Evolutionary conservation across 2,888 invertebrate species (phyloP), one percentile per base, ranked within the genome.

Genomic region (Sisyra nigra): DNA sequence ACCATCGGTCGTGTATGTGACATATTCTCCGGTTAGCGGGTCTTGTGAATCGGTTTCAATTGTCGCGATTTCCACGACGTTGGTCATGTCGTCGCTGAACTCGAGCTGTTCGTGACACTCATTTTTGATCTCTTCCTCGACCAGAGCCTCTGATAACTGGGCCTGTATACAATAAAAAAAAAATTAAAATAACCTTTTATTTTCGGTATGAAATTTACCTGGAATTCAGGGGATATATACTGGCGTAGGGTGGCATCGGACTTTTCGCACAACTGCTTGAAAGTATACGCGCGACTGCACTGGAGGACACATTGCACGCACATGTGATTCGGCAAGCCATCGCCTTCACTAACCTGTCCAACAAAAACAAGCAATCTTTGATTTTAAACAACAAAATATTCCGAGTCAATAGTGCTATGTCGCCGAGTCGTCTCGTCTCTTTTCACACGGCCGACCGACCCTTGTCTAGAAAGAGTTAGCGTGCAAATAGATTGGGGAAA

Each of bases 241-340:
- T 60, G 56, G 32, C 59, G 55, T 32, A 67, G 52, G 37, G 61
- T 63, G 38, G 52, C 53, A 48, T 67, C 65, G 1, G 67, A 65
- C 50, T 61, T 63, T 54, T 65, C 65, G 48, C 67, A 67, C 50
- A 62, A 58, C 49, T 66, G 62, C 51, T 66, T 67, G 49, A 69
- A 68, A 17, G 67, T 63, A 49, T 66, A 68, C 2, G 67, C 65
- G 45, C 66, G 54, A 49, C 68, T 67, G 45, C 67, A 63, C 51
- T 67, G 66, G 7, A 67, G 50, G 29, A 67, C 63, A 50, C 68
- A 69, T 50, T 67, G 67, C n/a, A 67, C 62, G 48, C 68, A 69
- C 57, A 69, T 61, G 9, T 62, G 55, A 48, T 61, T 57, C 11
- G 68, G 68, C 41, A 66, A 55, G 14, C 66, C 67, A 56, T 69